Evolutionary conservation across 1,140 invertebrate genomes (phyloP).

Genomic region (Halesus radiatus): DNA sequence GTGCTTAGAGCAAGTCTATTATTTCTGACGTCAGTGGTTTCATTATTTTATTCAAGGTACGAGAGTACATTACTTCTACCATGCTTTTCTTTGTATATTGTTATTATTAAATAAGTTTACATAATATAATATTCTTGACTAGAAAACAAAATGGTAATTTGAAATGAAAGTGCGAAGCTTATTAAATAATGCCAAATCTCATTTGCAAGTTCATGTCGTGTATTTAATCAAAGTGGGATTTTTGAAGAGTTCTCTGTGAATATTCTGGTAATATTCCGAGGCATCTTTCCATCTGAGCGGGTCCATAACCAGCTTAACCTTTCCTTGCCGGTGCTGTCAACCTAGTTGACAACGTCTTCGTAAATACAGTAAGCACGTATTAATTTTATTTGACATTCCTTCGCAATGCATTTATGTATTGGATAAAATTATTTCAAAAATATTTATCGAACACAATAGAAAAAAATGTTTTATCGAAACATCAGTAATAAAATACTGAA

Average conservation of each 20-base stretch:
- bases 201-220: slow-evolving; percentile 14
- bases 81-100: not conserved
- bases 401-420: too few species aligned
- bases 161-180: not conserved
- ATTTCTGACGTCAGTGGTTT: too few species aligned
- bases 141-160: not conserved
- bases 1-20: too few species aligned
- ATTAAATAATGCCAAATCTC: slow-evolving; percentile 11
- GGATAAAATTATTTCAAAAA: too few species aligned
- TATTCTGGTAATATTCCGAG: not conserved
- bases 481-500: too few species aligned
- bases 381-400: too few species aligned
- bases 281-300: slow-evolving; percentile 13
- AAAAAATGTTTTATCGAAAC: too few species aligned
- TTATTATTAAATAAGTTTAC: not conserved
- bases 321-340: too few species aligned
- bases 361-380: too few species aligned
- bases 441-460: too few species aligned
- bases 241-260: slow-evolving; percentile 5
- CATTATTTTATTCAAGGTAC: not conserved
- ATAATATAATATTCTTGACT: not conserved
- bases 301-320: slow-evolving; percentile 24
- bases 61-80: not conserved
- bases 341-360: too few species aligned
- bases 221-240: slow-evolving; percentile 29